These are phyloP conservation scores for Tuberolachnus salignus DNA, from an alignment of 2,888 invertebrate genomes.

Conservation along the genomic window DNA sequence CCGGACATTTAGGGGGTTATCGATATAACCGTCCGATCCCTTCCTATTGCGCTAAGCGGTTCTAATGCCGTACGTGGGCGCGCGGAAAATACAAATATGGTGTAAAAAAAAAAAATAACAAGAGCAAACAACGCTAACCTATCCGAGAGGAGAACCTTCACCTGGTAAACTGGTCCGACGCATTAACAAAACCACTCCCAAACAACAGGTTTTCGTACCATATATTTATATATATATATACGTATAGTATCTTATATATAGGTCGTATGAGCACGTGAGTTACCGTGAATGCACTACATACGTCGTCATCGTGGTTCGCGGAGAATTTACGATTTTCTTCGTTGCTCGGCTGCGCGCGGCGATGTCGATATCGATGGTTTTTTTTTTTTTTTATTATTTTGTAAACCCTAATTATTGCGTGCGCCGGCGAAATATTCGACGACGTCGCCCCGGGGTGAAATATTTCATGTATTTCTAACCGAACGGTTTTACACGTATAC, in stretches of 20 bases:
- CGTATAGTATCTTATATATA: slow-evolving; percentile 23
- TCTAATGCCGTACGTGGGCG: slow-evolving; percentile 39
- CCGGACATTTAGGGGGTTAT: slow-evolving; percentile 26
- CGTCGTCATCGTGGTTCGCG: slow-evolving; percentile 12
- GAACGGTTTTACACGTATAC: no score
- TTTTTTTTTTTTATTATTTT: no score
- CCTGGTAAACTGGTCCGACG: slow-evolving; percentile 51
- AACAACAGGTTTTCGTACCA: slow-evolving; percentile 50
- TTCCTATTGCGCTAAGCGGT: not conserved
- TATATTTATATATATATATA: slow-evolving; percentile 18
- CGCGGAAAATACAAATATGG: slow-evolving; percentile 48
- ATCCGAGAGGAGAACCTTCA: slow-evolving; percentile 34
- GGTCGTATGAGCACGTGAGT: slow-evolving; percentile 36
- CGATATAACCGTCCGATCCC: slow-evolving; percentile 7
- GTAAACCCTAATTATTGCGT: slow-evolving; percentile 32
- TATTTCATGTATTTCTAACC: no score
- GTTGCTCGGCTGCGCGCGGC: no score
- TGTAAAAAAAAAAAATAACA: slow-evolving; percentile 28
- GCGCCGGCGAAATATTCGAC: no score
- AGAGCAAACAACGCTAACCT: slow-evolving; percentile 30
- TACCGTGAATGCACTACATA: not conserved
- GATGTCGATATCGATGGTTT: not conserved
- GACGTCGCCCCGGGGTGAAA: not conserved
- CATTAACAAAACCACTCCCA: slow-evolving; percentile 50
- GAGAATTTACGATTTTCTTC: slow-evolving; percentile 7